Conservation (phyloP, 2,797 vertebrate species). For the Lophotriccus pileatus region DNA sequence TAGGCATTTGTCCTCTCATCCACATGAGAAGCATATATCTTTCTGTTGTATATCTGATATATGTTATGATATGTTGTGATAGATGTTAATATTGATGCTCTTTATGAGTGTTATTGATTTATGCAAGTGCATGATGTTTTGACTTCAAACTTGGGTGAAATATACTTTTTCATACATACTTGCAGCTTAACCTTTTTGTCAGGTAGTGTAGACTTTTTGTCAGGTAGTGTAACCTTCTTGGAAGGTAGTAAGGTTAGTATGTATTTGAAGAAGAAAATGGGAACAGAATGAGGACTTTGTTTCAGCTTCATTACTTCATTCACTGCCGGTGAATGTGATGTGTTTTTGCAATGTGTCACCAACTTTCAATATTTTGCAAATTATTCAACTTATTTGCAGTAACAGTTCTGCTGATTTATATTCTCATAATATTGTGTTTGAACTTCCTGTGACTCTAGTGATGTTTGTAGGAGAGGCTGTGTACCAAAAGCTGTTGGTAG, state of each 20-base stretch:
- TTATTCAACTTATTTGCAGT: conserved; percentile 24
- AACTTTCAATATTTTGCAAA: conserved; percentile 46
- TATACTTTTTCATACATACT: neutral
- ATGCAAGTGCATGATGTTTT: neutral
- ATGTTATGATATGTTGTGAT: neutral
- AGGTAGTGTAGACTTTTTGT: neutral
- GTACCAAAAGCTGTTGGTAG: conserved; percentile 18
- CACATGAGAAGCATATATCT: neutral
- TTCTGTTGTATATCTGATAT: neutral
- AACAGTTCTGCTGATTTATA: conserved; percentile 32
- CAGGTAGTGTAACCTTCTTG: neutral
- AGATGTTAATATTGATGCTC: neutral
- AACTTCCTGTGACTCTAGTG: conserved; percentile 25
- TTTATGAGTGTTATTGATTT: neutral
- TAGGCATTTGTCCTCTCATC: neutral
- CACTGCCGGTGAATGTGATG: neutral
- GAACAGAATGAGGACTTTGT: neutral
- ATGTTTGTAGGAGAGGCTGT: conserved; percentile 9
- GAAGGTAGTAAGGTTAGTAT: neutral
- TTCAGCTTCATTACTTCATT: conserved; percentile 23
- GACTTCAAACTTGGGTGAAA: neutral
- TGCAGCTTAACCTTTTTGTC: neutral
- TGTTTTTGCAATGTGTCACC: neutral
- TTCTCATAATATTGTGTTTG: conserved; percentile 34
- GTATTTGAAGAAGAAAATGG: neutral